Conservation (phyloP, 2,888 invertebrate species). For the Caenorhabditis imperialis region DNA sequence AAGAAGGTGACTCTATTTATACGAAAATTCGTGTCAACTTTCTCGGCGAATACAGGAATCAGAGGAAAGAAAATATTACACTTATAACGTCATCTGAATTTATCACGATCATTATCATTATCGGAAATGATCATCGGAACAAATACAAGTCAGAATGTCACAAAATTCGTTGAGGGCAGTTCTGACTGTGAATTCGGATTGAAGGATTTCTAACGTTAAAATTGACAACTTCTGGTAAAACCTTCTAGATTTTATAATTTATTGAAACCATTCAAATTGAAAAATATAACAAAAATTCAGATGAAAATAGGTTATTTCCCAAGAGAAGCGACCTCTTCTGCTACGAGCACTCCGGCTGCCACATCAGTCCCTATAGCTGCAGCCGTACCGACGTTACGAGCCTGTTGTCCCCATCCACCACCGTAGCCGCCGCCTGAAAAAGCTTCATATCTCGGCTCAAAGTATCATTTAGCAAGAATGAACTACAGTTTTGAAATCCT, state of each 20-base stretch:
- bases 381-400: constrained; percentile 2
- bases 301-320: background rate
- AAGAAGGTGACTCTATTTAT: background rate
- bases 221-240: too few relatives aligned
- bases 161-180: too few relatives aligned
- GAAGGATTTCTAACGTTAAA: too few relatives aligned
- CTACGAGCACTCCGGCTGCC: constrained; percentile 4
- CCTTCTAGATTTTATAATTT: background rate
- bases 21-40: too few relatives aligned
- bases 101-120: too few relatives aligned
- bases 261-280: background rate
- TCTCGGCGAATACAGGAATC: background rate
- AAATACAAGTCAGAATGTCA: too few relatives aligned
- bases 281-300: background rate
- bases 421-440: too few relatives aligned
- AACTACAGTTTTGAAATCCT: too few relatives aligned
- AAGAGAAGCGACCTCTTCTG: constrained; percentile 4
- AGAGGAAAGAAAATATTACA: constrained; percentile 5
- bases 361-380: constrained; percentile 4
- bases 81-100: constrained; percentile 5
- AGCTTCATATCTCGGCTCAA: too few relatives aligned
- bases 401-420: constrained; percentile 14
- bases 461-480: too few relatives aligned
- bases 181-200: too few relatives aligned
- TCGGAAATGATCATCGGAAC: too few relatives aligned